Evolutionary conservation across 2,888 invertebrate genomes (phyloP).

Genomic region (Gryllus longicercus): DNA sequence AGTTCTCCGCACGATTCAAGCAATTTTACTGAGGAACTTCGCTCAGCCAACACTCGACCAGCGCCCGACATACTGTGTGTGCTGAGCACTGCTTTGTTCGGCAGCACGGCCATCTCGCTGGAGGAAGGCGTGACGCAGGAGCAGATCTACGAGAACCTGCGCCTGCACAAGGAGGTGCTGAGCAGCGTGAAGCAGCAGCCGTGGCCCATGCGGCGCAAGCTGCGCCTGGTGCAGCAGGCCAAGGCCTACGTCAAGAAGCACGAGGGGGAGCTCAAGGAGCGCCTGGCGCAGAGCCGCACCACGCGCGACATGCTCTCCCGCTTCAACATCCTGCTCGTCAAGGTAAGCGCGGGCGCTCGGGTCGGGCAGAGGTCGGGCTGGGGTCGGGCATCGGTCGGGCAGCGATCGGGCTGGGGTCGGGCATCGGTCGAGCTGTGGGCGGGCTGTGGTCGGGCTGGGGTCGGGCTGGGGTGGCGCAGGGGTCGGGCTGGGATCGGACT

Average conservation of each 20-base stretch:
- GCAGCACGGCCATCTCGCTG: slow-evolving; percentile 71
- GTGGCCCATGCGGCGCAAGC: slow-evolving; percentile 76
- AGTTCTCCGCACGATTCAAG: too few species aligned
- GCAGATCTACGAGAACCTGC: slow-evolving; percentile 85
- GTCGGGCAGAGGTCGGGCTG: too few species aligned
- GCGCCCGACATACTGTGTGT: neutral
- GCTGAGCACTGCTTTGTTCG: slow-evolving; percentile 1
- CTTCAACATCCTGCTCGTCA: slow-evolving; percentile 73
- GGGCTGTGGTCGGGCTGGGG: too few species aligned
- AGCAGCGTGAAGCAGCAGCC: slow-evolving; percentile 83
- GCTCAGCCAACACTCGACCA: too few species aligned
- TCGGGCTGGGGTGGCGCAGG: too few species aligned
- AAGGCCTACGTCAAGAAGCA: slow-evolving; percentile 84
- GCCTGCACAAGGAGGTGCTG: slow-evolving; percentile 86
- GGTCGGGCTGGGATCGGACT: too few species aligned
- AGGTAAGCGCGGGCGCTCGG: slow-evolving; percentile 56
- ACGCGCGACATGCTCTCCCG: slow-evolving; percentile 81
- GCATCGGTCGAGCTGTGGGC: too few species aligned
- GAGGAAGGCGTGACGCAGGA: slow-evolving; percentile 74
- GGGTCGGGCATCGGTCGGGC: too few species aligned
- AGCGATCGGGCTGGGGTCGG: too few species aligned
- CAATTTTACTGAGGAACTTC: too few species aligned
- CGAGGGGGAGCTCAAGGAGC: slow-evolving; percentile 84
- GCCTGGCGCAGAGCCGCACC: slow-evolving; percentile 83
- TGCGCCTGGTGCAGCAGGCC: slow-evolving; percentile 77